Percentiles rank a stretch among this genome's conserved stretches.
phyloP scores from a whole-genome alignment of 2,113 vertebrate species.

The Ameiurus melas region DNA sequence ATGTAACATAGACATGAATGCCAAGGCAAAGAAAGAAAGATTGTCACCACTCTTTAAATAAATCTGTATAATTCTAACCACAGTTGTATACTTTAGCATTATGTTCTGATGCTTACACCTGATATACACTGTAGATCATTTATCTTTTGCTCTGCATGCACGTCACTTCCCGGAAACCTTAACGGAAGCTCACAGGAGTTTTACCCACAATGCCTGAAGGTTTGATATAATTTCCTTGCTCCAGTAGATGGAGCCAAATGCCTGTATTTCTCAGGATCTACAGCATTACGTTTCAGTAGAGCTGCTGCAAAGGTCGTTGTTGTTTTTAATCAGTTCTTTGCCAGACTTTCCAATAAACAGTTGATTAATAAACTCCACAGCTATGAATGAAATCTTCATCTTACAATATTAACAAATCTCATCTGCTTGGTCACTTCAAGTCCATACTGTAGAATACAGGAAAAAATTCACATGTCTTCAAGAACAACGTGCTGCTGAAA shows the following conservation, averaged over 20 bases:
- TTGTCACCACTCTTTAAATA: not conserved
- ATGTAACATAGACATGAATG: too few relatives aligned
- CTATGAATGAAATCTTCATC: not conserved
- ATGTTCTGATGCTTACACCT: not conserved
- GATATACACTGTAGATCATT: not conserved
- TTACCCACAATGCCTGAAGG: constrained; percentile 18
- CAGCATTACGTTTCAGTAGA: not conserved
- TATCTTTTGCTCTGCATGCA: not conserved
- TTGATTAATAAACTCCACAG: not conserved
- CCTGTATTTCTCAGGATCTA: not conserved
- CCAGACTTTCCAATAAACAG: not conserved
- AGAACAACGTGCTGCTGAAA: not conserved
- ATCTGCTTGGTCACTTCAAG: not conserved
- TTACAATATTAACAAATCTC: not conserved
- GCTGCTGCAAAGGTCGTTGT: not conserved
- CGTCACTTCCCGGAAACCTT: constrained; percentile 7
- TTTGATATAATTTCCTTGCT: not conserved
- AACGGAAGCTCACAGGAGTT: not conserved
- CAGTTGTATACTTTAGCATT: not conserved
- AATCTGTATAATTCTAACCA: not conserved
- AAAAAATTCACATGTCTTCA: not conserved
- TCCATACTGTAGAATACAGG: not conserved
- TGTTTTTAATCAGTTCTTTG: not conserved
- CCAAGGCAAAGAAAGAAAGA: not conserved
- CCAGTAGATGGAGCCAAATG: constrained; percentile 19